Evolutionary conservation across 2,113 vertebrate species (phyloP).

Genomic region (Phaethon lepturus): DNA sequence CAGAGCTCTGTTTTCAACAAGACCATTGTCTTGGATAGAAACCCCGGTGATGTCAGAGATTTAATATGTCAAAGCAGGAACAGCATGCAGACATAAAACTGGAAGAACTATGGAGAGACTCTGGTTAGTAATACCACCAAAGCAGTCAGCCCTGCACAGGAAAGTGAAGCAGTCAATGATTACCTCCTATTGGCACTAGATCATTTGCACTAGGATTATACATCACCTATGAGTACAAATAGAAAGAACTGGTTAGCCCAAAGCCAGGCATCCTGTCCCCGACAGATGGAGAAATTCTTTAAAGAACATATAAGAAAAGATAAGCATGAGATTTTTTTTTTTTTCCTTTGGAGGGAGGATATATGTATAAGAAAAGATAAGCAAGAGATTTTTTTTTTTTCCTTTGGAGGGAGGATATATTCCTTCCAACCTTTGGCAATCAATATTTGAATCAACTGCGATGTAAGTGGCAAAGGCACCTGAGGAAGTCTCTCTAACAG

Average conservation of each 20-base stretch:
- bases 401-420: not conserved
- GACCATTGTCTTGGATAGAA: constrained; percentile 3
- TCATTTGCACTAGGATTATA: not conserved
- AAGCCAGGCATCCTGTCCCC: not conserved
- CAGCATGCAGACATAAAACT: not conserved
- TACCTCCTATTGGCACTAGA: not conserved
- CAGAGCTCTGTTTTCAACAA: constrained; percentile 29
- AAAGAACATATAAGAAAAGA: not conserved
- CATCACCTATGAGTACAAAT: not conserved
- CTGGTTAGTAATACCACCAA: not conserved
- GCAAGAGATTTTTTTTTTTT: accelerated
- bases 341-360: not conserved
- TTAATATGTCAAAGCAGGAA: not conserved
- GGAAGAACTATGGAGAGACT: not conserved
- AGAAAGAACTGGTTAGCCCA: not conserved
- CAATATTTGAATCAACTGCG: not conserved
- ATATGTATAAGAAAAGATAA: not conserved
- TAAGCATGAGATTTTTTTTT: accelerated
- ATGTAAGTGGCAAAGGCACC: not conserved
- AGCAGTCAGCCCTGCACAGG: not conserved
- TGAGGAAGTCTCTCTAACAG: not conserved
- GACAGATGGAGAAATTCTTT: not conserved
- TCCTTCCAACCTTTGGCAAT: not conserved
- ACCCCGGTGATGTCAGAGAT: constrained; percentile 4
- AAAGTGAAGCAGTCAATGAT: not conserved